Conservation (phyloP, 2,888 invertebrate species). For the Icerya purchasi region DNA sequence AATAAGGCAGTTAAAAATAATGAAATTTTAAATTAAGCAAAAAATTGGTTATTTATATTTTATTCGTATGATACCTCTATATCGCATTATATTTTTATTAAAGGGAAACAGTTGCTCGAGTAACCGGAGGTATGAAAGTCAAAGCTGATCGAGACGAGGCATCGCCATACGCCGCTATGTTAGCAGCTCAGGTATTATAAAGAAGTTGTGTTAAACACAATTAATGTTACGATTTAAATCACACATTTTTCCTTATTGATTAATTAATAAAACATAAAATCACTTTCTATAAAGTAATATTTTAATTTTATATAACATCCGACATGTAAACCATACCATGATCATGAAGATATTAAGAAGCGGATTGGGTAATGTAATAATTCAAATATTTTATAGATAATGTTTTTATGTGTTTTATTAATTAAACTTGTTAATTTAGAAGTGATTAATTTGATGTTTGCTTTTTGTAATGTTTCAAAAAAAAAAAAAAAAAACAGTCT, state of each 20-base stretch:
- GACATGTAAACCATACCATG: no score
- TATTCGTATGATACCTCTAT: not conserved
- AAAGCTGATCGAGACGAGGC: constrained; percentile 99
- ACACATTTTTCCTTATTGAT: no score
- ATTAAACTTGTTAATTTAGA: no score
- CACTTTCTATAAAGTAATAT: no score
- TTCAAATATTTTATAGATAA: not conserved
- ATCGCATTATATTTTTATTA: constrained; percentile 15
- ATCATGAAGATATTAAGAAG: no score
- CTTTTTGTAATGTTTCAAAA: not conserved
- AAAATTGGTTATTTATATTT: not conserved
- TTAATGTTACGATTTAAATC: no score
- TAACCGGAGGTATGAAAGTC: constrained; percentile 98
- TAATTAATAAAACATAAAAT: no score
- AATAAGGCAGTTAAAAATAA: not conserved
- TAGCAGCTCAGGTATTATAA: constrained; percentile 83
- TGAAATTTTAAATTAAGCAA: not conserved
- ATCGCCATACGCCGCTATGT: constrained; percentile 99
- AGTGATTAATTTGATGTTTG: no score
- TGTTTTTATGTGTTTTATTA: no score
- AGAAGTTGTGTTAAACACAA: no score
- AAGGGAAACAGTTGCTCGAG: constrained; percentile 75
- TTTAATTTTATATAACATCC: no score
- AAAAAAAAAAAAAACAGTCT: not conserved
- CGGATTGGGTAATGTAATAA: not conserved